Evolutionary conservation across 2,113 vertebrate species (phyloP).

Genomic region (Cyanoramphus novaezelandiae): DNA sequence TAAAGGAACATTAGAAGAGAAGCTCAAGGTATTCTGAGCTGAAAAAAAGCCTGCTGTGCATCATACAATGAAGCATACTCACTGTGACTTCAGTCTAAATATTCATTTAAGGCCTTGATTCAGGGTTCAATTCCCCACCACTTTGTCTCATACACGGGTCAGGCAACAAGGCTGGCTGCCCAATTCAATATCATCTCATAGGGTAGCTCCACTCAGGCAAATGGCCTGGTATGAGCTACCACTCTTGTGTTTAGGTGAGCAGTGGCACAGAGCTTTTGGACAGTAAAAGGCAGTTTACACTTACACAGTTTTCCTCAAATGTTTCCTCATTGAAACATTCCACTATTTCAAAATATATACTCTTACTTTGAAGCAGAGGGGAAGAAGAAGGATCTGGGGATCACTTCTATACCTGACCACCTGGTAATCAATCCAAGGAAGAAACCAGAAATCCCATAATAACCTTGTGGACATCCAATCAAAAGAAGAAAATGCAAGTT

Average conservation of each 20-base stretch:
- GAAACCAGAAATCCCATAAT: neutral
- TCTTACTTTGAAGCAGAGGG: neutral
- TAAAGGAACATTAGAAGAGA: neutral
- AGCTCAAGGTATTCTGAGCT: neutral
- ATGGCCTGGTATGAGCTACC: neutral
- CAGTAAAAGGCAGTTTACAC: neutral
- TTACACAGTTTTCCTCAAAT: neutral
- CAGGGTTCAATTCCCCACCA: neutral
- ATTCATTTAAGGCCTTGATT: neutral
- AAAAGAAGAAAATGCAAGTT: neutral
- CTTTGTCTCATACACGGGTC: neutral
- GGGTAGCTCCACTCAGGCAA: neutral
- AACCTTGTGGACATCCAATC: neutral
- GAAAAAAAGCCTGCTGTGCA: neutral
- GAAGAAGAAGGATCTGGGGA: neutral
- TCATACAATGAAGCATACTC: neutral
- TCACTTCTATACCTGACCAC: neutral
- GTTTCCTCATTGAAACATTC: neutral
- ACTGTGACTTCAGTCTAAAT: neutral
- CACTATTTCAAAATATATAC: neutral
- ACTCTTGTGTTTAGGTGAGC: neutral
- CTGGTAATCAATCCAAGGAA: neutral
- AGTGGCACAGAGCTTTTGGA: neutral
- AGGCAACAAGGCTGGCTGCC: neutral
- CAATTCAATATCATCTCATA: neutral